These are phyloP conservation scores for Psittacula derbiana DNA, from an alignment of 2,797 vertebrate species.

Conservation along the genomic window DNA sequence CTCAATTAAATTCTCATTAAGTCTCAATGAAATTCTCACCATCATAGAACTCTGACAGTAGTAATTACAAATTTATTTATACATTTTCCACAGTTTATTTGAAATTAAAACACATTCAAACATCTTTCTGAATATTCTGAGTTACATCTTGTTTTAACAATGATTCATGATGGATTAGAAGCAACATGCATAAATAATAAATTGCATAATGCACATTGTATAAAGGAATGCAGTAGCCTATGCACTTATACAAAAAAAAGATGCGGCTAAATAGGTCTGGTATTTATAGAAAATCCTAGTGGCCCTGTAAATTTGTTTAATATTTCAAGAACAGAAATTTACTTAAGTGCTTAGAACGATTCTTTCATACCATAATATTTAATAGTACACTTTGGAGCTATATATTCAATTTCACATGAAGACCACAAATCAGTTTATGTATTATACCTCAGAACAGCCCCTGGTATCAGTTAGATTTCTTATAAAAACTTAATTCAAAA, in stretches of 20 bases:
- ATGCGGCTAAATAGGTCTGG: not conserved
- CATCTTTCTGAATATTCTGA: not conserved
- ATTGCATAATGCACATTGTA: not conserved
- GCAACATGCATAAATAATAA: conserved; percentile 6
- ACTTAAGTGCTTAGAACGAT: not conserved
- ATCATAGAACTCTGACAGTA: not conserved
- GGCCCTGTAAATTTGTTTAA: not conserved
- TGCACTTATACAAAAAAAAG: not conserved
- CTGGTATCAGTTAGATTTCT: not conserved
- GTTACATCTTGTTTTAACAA: not conserved
- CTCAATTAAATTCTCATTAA: not conserved
- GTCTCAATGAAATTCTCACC: not conserved
- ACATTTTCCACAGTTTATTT: not conserved
- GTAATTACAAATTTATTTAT: not conserved
- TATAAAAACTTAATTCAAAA: not conserved
- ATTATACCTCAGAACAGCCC: not conserved
- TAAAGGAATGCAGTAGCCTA: not conserved
- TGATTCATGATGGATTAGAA: not conserved
- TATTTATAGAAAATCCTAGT: conserved; percentile 10
- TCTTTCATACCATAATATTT: not conserved
- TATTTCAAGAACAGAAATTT: not conserved
- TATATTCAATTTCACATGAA: not conserved
- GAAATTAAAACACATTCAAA: not conserved
- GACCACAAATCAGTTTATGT: not conserved
- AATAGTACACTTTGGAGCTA: not conserved